Conservation (phyloP, 2,888 invertebrate species). For the Cybosia mesomella region DNA sequence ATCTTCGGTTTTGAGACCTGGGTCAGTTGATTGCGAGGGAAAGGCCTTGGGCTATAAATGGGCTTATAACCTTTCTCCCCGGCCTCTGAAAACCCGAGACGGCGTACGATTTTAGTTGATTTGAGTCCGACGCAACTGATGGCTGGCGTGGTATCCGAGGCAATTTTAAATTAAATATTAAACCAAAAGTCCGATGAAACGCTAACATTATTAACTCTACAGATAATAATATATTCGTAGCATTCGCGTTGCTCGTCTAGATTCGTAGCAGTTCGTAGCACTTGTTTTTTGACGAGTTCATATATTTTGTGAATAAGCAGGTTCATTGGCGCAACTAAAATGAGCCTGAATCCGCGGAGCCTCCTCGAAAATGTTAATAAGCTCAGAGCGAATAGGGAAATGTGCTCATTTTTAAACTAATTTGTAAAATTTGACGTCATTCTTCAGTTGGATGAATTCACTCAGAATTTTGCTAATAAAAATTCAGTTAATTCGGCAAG, state of each 20-base stretch:
- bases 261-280: not conserved
- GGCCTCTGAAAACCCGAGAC: too few species aligned
- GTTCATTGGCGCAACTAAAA: conserved; percentile 14
- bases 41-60: too few species aligned
- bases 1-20: too few species aligned
- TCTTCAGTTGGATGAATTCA: not conserved
- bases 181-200: not conserved
- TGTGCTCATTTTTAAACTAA: conserved; percentile 4
- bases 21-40: too few species aligned
- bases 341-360: conserved; percentile 17
- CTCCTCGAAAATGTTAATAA: conserved; percentile 32
- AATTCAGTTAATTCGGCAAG: not conserved
- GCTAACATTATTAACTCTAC: not conserved
- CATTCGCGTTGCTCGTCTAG: not conserved
- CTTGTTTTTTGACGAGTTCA: not conserved
- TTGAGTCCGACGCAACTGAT: too few species aligned
- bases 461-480: not conserved
- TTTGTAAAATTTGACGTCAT: conserved; percentile 8
- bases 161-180: too few species aligned
- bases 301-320: not conserved
- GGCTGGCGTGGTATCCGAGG: too few species aligned
- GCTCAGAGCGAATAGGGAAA: conserved; percentile 17
- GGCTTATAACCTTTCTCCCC: too few species aligned
- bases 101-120: too few species aligned
- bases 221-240: not conserved